Base-by-base conservation (phyloP, 2,797 vertebrate species). In the Danio choprae region DNA sequence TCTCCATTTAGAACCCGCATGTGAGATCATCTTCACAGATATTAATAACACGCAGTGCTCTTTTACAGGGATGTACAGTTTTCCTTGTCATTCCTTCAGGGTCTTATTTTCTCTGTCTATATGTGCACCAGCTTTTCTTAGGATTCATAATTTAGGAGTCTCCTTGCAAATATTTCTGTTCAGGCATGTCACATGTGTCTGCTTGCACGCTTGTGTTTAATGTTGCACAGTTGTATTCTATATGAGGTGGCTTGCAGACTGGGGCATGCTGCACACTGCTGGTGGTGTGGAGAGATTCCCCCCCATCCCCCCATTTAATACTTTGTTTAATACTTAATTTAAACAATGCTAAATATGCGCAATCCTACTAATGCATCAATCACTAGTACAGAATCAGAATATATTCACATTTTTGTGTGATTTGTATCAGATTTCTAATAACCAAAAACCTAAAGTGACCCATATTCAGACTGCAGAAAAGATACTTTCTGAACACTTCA, bases 21-120 rank as follows among this genome's bases (percentile, higher is more conserved):
- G 51, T 63, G 13, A 75, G 46, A 75, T 46, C 51, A 46, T 36
- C 22, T 44, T 58, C 15, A 29, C 22, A 74, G 55, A 46, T 74
- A 46, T 46, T 56, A 67, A 46, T 46, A 44, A 67, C 63, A 18
- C 1, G 11, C 7, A 38, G 18, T 46, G 40, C 50, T 56, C 16
- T 18, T 3, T 58, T 38, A 18, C 38, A 68, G 50, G 58, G 11
- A 20, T 65, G 6, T 55, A 59, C 9, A 16, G 13, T 29, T 11
- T 51, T 55, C 7, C 1, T 10, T 9, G 5, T 56, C 18, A 3
- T 72, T 72, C 38, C 40, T 72, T 38, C 69, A 1, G 5, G 29
- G 59, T 64, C 18, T 41, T n/a, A 5, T 44, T 44, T 38, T 75
- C 11, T 16, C 16, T 8, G 43, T 75, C 48, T 29, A 22, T 16